Conservation (phyloP, 2,888 invertebrate species). For the Acrocera orbiculus region DNA sequence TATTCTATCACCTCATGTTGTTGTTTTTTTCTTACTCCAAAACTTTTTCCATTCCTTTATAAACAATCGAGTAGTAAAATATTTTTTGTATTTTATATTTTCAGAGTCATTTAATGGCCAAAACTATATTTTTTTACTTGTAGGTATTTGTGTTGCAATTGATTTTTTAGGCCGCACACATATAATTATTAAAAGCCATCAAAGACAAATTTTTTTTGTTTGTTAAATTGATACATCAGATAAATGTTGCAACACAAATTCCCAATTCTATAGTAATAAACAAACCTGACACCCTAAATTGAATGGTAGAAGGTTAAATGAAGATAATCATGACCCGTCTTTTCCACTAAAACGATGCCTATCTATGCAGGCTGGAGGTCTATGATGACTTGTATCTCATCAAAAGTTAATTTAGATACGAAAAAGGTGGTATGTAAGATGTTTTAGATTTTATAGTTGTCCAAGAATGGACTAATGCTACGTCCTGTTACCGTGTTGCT, state of each 20-base stretch:
- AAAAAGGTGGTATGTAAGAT: conserved; percentile 2
- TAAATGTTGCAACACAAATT: conserved; percentile 1
- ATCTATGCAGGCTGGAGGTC: not conserved
- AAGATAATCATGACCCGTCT: conserved; percentile 3
- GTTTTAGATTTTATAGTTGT: conserved; percentile 5
- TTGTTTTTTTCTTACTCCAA: not conserved
- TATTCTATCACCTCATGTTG: not conserved
- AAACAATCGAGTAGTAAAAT: conserved; percentile 1
- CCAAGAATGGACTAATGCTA: conserved; percentile 1
- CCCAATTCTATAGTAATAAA: conserved; percentile 1
- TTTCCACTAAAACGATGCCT: conserved; percentile 1
- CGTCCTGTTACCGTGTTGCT: not conserved
- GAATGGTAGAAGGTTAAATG: conserved; percentile 3
- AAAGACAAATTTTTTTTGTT: too few relatives aligned
- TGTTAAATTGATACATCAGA: not conserved
- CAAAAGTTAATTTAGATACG: conserved; percentile 4
- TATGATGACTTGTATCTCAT: conserved; percentile 3
- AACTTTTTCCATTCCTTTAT: not conserved
- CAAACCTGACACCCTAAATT: not conserved
- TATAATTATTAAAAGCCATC: too few relatives aligned
- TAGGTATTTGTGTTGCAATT: too few relatives aligned
- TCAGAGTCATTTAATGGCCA: not conserved
- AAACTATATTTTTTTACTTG: too few relatives aligned
- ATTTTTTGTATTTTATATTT: conserved; percentile 1
- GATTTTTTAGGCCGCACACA: too few relatives aligned